phyloP scores from a whole-genome alignment of 2,797 vertebrate species.

The Myiotriccus ornatus region DNA sequence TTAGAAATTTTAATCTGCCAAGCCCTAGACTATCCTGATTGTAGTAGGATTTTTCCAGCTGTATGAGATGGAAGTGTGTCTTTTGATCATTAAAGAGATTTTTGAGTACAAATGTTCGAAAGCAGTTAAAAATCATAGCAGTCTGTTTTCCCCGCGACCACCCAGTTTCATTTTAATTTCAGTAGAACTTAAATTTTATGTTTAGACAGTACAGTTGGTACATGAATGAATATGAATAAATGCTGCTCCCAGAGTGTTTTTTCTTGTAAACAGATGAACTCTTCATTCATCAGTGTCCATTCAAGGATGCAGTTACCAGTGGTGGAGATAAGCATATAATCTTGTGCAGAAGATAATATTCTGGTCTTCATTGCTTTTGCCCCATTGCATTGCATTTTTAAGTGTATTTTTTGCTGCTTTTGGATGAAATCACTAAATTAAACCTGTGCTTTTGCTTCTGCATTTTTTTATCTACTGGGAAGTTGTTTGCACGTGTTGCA shows the following conservation, averaged over 20 bases:
- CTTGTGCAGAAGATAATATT: neutral
- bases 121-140: neutral
- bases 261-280: neutral
- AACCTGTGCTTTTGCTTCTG: neutral
- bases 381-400: neutral
- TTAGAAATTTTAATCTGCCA: neutral
- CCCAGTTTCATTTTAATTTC: neutral
- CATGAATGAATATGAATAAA: neutral
- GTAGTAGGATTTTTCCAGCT: neutral
- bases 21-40: neutral
- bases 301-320: neutral
- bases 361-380: neutral
- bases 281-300: neutral
- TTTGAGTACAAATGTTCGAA: neutral
- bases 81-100: neutral
- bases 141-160: neutral
- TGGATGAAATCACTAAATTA: neutral
- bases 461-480: neutral
- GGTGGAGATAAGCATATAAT: neutral
- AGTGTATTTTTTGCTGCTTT: neutral
- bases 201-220: neutral
- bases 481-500: neutral
- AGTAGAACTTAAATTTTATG: neutral
- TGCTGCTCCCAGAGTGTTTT: neutral
- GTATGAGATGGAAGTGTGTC: neutral